These are phyloP conservation scores for Mola mola DNA, from an alignment of 2,113 vertebrate species.

Conservation along the genomic window DNA sequence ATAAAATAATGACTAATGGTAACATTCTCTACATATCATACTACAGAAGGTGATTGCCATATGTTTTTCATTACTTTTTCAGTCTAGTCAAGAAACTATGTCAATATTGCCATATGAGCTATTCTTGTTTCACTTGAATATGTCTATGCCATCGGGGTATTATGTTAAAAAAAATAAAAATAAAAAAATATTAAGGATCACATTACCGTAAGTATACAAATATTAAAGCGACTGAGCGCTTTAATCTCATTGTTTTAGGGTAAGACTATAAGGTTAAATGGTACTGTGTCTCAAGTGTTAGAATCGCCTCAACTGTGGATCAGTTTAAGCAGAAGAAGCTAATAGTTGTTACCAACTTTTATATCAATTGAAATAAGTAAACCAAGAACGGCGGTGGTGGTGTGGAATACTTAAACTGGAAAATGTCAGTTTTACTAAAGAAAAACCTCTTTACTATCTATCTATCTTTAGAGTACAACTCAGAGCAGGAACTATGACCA, in stretches of 20 bases:
- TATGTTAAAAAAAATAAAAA: conserved; percentile 4
- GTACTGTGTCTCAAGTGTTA: conserved; percentile 48
- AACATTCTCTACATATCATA: conserved; percentile 15
- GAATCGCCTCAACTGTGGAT: conserved; percentile 60
- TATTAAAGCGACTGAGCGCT: too few relatives aligned
- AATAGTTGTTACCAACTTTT: conserved; percentile 18
- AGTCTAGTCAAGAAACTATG: conserved; percentile 23
- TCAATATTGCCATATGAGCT: conserved; percentile 7
- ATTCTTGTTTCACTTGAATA: conserved; percentile 19
- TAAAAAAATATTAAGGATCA: too few relatives aligned
- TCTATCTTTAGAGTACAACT: conserved; percentile 28
- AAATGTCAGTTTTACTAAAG: conserved; percentile 19
- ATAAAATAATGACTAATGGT: conserved; percentile 2
- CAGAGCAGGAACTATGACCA: conserved; percentile 27
- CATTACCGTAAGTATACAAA: too few relatives aligned
- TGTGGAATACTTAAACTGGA: conserved; percentile 30
- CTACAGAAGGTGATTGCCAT: conserved; percentile 2
- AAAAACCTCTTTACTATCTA: conserved; percentile 3
- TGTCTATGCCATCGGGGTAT: conserved; percentile 24
- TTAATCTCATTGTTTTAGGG: conserved; percentile 1
- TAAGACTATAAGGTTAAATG: conserved; percentile 37
- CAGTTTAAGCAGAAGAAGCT: conserved; percentile 51
- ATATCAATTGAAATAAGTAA: conserved; percentile 14
- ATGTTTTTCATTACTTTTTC: conserved; percentile 15
- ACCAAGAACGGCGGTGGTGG: background rate